phyloP scores from a whole-genome alignment of 2,888 invertebrate species.

The Rhopalosiphum nymphaeae region DNA sequence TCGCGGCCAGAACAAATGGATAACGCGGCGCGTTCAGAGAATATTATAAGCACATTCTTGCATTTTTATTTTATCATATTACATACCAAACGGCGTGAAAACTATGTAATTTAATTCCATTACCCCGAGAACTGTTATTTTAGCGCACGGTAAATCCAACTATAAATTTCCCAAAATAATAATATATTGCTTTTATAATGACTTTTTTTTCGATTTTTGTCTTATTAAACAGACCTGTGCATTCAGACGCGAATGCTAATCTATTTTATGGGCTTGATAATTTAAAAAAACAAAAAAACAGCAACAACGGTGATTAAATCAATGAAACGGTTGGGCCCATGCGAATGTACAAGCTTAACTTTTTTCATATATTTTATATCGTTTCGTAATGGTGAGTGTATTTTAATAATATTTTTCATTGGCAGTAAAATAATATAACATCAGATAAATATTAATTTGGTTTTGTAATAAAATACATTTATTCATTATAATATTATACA shows the following conservation, averaged over 20 bases:
- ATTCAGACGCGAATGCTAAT: neutral
- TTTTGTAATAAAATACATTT: neutral
- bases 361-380: neutral
- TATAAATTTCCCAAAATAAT: constrained; percentile 15
- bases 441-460: neutral
- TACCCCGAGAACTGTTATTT: neutral
- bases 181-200: constrained; percentile 2
- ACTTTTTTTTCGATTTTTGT: constrained; percentile 18
- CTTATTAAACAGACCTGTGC: neutral
- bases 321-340: neutral
- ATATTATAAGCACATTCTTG: neutral
- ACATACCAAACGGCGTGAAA: neutral
- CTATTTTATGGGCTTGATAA: neutral
- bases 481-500: neutral
- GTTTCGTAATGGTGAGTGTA: neutral
- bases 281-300: neutral
- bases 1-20: neutral
- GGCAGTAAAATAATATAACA: neutral
- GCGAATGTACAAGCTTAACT: neutral
- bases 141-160: neutral
- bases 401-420: neutral
- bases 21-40: neutral
- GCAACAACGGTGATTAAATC: neutral
- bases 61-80: neutral
- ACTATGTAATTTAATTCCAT: neutral